A percentile compares a stretch with the other conserved stretches of the same genome.
phyloP scores from a whole-genome alignment of 2,888 invertebrate genomes.

The Balanococcus diminutus region DNA sequence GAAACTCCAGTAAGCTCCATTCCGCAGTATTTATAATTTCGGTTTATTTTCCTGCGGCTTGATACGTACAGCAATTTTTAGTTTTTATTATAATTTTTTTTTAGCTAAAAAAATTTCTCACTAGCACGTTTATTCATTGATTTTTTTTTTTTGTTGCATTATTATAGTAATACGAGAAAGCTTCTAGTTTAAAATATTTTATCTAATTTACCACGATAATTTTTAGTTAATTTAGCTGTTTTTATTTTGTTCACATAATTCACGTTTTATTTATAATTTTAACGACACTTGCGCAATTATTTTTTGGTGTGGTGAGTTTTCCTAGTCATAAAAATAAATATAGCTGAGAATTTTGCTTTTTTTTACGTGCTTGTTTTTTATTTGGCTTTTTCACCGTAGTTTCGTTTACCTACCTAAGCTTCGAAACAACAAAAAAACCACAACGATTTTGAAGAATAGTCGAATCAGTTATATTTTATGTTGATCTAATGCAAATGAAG shows the following conservation, averaged over 20 bases:
- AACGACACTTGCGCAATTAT: conserved; percentile 40
- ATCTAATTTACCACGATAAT: conserved; percentile 22
- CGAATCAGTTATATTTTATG: too few relatives aligned
- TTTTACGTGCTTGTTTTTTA: conserved; percentile 19
- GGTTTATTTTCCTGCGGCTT: neutral
- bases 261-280: conserved; percentile 40
- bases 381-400: neutral
- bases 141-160: conserved; percentile 21
- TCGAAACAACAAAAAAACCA: too few relatives aligned
- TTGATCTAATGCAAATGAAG: too few relatives aligned
- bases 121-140: neutral
- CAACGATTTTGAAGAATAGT: too few relatives aligned
- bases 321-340: conserved; percentile 53
- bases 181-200: conserved; percentile 15
- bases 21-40: conserved; percentile 15
- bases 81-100: neutral
- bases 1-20: neutral
- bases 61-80: neutral
- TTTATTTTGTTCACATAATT: conserved; percentile 32
- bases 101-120: neutral
- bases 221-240: conserved; percentile 42
- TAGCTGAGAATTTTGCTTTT: conserved; percentile 41
- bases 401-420: neutral
- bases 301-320: conserved; percentile 54
- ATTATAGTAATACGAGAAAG: neutral